Percentiles rank a stretch among this genome's conserved stretches.
Evolutionary conservation across 2,113 vertebrate species (phyloP).

Genomic region (Pandion haliaetus): DNA sequence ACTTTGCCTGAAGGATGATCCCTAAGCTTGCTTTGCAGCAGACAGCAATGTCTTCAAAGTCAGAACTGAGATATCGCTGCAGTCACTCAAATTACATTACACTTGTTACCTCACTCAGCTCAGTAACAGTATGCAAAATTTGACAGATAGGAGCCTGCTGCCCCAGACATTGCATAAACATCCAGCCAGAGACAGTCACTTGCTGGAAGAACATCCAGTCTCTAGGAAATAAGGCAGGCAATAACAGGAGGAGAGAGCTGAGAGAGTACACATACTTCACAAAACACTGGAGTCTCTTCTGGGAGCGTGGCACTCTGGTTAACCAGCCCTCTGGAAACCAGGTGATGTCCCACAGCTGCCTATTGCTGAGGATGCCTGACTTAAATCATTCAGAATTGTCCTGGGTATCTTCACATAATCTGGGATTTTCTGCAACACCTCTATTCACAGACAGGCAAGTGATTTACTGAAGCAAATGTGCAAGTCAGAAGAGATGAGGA

Average conservation of each 20-base stretch:
- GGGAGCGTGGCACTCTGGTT: not conserved
- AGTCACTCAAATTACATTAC: constrained; percentile 13
- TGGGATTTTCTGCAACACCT: not conserved
- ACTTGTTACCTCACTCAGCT: not conserved
- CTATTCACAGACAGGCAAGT: not conserved
- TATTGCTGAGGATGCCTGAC: not conserved
- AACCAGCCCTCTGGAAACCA: not conserved
- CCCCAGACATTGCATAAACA: constrained; percentile 15
- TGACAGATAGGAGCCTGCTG: constrained; percentile 9
- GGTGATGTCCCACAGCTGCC: not conserved
- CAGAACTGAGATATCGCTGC: not conserved
- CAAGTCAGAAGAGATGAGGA: not conserved
- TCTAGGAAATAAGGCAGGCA: not conserved
- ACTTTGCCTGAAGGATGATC: not conserved
- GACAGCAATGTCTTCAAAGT: not conserved
- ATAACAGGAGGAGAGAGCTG: not conserved
- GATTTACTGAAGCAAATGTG: not conserved
- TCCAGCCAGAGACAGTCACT: not conserved
- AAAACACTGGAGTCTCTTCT: not conserved
- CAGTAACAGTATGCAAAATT: not conserved
- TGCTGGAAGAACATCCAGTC: constrained; percentile 23
- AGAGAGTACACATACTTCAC: not conserved
- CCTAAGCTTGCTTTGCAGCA: not conserved
- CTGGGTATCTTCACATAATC: not conserved
- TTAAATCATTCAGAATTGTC: not conserved